Conservation (phyloP, 2,113 vertebrate species). For the Hippocampus zosterae region DNA sequence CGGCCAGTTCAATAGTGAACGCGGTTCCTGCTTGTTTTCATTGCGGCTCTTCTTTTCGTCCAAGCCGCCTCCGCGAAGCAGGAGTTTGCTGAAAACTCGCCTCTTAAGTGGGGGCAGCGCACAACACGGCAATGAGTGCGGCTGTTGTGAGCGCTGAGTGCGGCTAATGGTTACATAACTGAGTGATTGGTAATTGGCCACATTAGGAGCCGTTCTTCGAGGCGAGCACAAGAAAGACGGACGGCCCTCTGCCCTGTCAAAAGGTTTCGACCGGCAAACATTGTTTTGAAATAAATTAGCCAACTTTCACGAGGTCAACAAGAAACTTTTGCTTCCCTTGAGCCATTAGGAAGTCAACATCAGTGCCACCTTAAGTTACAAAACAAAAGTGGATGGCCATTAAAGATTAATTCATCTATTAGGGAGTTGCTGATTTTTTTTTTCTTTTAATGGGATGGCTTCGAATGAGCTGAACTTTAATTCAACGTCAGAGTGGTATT, state of each 20-base stretch:
- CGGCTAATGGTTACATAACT: conserved; percentile 3
- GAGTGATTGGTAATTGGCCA: conserved; percentile 6
- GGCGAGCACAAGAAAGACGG: background rate
- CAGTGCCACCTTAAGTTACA: background rate
- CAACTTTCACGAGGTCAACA: background rate
- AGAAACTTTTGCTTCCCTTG: background rate
- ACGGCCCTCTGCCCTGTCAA: background rate
- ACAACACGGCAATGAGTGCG: background rate
- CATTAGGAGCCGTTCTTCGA: background rate
- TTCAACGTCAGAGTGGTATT: background rate
- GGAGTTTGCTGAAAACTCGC: background rate
- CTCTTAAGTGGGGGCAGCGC: background rate
- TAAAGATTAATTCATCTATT: background rate
- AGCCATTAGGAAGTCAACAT: background rate
- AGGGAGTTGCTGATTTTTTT: too few relatives aligned
- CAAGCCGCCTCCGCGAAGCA: background rate
- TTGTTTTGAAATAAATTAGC: background rate
- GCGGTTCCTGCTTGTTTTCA: background rate
- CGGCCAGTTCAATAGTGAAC: background rate
- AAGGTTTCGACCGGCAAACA: background rate
- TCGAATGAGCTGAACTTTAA: background rate
- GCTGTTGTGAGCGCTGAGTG: background rate
- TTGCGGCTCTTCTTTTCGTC: background rate
- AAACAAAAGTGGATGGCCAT: background rate
- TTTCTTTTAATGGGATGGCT: background rate